Evolutionary conservation across 1,140 invertebrate species (phyloP), one percentile per base, ranked within the genome.

Genomic region (Heliconius congener): DNA sequence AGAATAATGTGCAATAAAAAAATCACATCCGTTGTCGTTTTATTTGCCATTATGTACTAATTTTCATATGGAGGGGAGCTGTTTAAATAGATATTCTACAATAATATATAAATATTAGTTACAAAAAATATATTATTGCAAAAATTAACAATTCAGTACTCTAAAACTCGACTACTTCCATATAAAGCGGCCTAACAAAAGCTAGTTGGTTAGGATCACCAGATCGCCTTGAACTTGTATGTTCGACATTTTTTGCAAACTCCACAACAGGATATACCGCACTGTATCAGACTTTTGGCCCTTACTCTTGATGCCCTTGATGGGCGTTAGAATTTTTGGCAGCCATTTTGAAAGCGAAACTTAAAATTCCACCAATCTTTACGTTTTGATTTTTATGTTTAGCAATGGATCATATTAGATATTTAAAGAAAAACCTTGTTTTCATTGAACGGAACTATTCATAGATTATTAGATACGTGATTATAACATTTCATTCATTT

Each of bases 191-290:
- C 60, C 82, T 81, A 83, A 79, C 82, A 83, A 86, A 87, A 46
- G 42, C 42, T 46, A 46, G 81, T 83, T 80, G 81, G 79, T 85
- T 90, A 89, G 90, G 86, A 92, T 86, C 86, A 91, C 89, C 87
- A 81, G 92, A 85, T 93, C 79, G 85, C 92, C 92, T 94, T 94
- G 92, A 94, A 93, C 92, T 93, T 86, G 82, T 84, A 78, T 87
- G 84, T 85, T 94, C 90, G 89, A 91, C 88, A 91, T 92, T 92
- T 94, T 94, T 94, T 93, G 91, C 88, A 81, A 86, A 84, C 82
- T 85, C 84, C 83, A 86, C 89, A 91, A 91, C 91, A 93, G 92
- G 91, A 94, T 94, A 91, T 89, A 84, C 81, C 82, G 80, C 84
- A 81, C 73, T 85, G 81, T 84, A 86, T 83, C 83, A 83, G 82